phyloP scores from a whole-genome alignment of 2,113 vertebrate species.

The Mustelus asterias region DNA sequence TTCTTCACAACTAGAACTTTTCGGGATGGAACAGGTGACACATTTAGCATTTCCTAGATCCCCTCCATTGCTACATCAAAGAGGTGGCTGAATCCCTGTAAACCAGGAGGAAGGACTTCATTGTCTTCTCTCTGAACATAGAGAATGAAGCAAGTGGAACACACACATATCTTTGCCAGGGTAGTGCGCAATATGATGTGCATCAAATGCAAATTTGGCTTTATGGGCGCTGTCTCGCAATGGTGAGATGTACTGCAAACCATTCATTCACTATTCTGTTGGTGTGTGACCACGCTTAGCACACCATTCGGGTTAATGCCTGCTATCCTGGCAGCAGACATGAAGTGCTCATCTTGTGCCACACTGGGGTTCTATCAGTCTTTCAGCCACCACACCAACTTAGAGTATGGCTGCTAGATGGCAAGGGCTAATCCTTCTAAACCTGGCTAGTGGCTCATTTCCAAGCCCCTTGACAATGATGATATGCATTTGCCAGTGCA shows the following conservation, averaged over 20 bases:
- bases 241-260: not conserved
- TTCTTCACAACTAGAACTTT: too few species aligned
- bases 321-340: not conserved
- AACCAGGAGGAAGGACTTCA: too few species aligned
- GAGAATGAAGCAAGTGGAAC: not conserved
- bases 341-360: not conserved
- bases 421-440: not conserved
- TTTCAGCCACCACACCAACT: too few species aligned
- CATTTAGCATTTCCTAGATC: too few species aligned
- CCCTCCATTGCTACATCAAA: too few species aligned
- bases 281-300: not conserved
- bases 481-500: not conserved
- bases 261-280: not conserved
- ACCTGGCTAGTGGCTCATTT: not conserved
- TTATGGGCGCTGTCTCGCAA: not conserved
- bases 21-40: too few species aligned
- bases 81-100: too few species aligned
- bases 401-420: not conserved
- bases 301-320: not conserved
- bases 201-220: not conserved
- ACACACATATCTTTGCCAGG: not conserved
- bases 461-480: not conserved
- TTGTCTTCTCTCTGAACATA: too few species aligned
- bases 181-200: not conserved
- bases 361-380: too few species aligned